Base-by-base conservation (phyloP, 2,797 vertebrate species). In the Pangasius sanitwongsei region DNA sequence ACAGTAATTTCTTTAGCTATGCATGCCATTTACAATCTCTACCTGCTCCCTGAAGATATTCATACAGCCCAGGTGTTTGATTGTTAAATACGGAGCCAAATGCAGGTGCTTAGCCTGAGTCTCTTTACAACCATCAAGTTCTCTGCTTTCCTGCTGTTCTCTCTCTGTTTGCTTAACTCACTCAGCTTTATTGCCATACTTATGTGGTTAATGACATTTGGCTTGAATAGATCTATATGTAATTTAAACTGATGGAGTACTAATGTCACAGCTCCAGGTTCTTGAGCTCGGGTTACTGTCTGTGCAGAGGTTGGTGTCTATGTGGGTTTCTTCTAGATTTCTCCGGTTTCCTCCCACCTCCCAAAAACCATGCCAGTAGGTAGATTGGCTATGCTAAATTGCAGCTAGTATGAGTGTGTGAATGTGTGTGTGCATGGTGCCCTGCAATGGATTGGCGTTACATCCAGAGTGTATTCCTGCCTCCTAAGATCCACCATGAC, bases 31-130 rank as follows among this genome's bases (percentile, higher is more conserved):
- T 77, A 87, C 80, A 75, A n/a, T 86, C 83, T 20, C 37, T 57
- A 57, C 57, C 55, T 82, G 67, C 25, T 53, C 67, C 81, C 75
- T 78, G n/a, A 72, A 87, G 44, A 78, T 84, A 82, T 85, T 78
- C 55, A 11, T 41, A 55, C 50, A 67, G 77, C 18, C 83, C 82
- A 85, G 75, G 72, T 85, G 74, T 90, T 87, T 87, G 85, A 70
- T 89, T 80, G 83, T 85, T 87, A 86, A 87, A 87, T 41, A 55
- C 41, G 86, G 75, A 86, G 37, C 75, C 83, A 85, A 53, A 41
- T n/a, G 59, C 37, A 70, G 34, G 50, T 87, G 50, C 70, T 83
- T 72, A 23, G 70, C 50, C 61, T 50, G 59, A 67, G 48, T 72
- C 57, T 83, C 87, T 89, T 86, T 85, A 85, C 20, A 65, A n/a